Percentiles rank a stretch among this genome's conserved stretches.
Conservation (phyloP, 2,888 invertebrate species). For the Merodon equestris region DNA sequence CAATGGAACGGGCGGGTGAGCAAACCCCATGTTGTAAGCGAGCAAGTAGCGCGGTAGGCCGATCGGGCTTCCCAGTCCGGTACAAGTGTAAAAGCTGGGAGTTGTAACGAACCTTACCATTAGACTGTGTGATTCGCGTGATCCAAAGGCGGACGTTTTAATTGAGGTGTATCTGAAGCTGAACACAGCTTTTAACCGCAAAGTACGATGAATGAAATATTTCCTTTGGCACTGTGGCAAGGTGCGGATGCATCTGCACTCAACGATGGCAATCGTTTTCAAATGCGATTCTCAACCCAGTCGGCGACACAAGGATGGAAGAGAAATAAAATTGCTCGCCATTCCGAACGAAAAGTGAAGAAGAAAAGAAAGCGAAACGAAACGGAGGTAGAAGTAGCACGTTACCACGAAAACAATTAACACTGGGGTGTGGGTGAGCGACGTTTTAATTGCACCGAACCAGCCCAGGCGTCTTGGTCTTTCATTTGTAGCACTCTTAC, state of each 20-base stretch:
- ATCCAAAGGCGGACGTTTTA: constrained; percentile 56
- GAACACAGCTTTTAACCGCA: constrained; percentile 42
- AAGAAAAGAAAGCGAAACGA: constrained; percentile 1
- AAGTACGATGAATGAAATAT: constrained; percentile 40
- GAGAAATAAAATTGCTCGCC: constrained; percentile 2
- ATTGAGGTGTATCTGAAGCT: constrained; percentile 61
- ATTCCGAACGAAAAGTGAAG: constrained; percentile 3
- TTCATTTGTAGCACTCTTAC: too few species aligned
- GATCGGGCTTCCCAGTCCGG: too few species aligned
- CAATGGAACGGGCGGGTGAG: too few species aligned
- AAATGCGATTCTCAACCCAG: constrained; percentile 16
- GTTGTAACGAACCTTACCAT: constrained; percentile 35
- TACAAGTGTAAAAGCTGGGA: too few species aligned
- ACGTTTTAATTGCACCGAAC: constrained; percentile 50
- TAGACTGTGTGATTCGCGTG: constrained; percentile 59
- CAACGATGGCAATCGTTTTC: constrained; percentile 23
- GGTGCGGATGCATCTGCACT: constrained; percentile 1
- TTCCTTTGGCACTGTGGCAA: constrained; percentile 8
- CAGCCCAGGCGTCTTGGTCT: constrained; percentile 21
- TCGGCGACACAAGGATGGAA: neutral
- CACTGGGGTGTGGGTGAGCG: constrained; percentile 41
- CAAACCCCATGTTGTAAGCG: too few species aligned
- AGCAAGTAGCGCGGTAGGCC: too few species aligned
- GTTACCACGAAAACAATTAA: constrained; percentile 60
- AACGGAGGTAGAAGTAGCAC: constrained; percentile 8